These are phyloP conservation scores for Zaprionus bogoriensis DNA, from an alignment of 2,888 invertebrate genomes.

Conservation along the genomic window DNA sequence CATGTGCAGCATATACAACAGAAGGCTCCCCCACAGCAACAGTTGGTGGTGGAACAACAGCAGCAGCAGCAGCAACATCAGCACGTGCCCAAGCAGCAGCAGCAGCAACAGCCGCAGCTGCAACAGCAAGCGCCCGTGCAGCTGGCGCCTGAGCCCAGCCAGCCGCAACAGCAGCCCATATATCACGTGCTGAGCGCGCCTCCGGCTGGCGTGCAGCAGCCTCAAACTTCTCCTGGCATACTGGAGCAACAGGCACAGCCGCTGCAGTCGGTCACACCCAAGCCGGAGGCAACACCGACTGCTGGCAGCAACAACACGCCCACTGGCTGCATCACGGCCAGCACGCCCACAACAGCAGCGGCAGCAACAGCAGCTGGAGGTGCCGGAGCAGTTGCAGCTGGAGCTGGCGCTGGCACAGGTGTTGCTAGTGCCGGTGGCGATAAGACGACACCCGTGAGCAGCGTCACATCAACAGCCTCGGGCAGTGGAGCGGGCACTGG, in stretches of 20 bases:
- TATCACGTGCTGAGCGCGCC: constrained; percentile 61
- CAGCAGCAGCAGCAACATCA: constrained; percentile 53
- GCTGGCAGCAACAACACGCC: constrained; percentile 48
- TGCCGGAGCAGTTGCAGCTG: not conserved
- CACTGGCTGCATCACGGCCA: constrained; percentile 51
- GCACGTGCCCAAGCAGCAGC: constrained; percentile 35
- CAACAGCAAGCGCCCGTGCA: constrained; percentile 52
- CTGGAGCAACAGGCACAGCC: constrained; percentile 58
- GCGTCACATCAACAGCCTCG: constrained; percentile 28
- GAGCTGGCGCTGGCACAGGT: not conserved
- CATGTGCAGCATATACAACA: constrained; percentile 57
- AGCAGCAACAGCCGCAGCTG: constrained; percentile 72
- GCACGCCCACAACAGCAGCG: constrained; percentile 47
- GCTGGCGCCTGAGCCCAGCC: constrained; percentile 58
- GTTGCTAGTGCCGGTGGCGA: not conserved
- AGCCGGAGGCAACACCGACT: constrained; percentile 54
- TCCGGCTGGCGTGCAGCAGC: constrained; percentile 57
- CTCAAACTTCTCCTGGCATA: constrained; percentile 70
- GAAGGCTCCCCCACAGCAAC: constrained; percentile 48
- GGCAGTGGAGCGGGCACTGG: not conserved
- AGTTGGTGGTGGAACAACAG: constrained; percentile 49
- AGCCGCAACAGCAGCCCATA: constrained; percentile 52
- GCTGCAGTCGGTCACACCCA: constrained; percentile 51
- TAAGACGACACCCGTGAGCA: constrained; percentile 12
- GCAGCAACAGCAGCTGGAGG: not conserved